phyloP scores from a whole-genome alignment of 2,113 vertebrate genomes.

The Dromiciops gliroides region DNA sequence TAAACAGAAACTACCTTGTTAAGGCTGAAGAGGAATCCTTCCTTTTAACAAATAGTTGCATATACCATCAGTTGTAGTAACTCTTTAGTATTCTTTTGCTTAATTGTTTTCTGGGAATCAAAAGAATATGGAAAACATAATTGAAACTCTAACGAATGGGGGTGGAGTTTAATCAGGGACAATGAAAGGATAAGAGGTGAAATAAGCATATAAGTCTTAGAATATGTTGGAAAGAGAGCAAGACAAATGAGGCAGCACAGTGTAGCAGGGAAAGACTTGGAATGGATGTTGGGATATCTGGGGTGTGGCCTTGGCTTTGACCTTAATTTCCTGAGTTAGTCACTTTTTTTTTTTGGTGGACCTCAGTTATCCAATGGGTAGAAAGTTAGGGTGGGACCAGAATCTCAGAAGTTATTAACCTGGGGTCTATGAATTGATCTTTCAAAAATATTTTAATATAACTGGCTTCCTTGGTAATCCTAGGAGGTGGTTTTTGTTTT shows the following conservation, averaged over 20 bases:
- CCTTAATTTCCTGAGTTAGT: not conserved
- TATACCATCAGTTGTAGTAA: not conserved
- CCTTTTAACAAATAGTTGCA: not conserved
- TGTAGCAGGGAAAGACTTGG: not conserved
- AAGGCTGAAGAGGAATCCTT: not conserved
- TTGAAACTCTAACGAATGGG: not conserved
- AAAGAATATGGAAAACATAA: not conserved
- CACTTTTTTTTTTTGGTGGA: not conserved
- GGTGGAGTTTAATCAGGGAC: not conserved
- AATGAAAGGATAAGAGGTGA: not conserved
- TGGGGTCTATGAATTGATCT: not conserved
- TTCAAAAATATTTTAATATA: not conserved
- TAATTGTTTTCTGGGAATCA: not conserved
- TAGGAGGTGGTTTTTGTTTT: too few relatives aligned
- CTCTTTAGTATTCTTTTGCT: not conserved
- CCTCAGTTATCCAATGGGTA: not conserved
- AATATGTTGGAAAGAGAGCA: not conserved
- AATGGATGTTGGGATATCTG: not conserved
- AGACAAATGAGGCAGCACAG: not conserved
- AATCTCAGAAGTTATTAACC: not conserved
- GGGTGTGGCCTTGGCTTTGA: not conserved
- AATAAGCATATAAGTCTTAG: not conserved
- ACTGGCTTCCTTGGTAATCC: not conserved
- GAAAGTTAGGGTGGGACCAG: not conserved
- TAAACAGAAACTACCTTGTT: not conserved